Percentiles rank a stretch among this genome's conserved stretches.
Evolutionary conservation across 2,888 invertebrate species (phyloP).

Genomic region (Schizaphis graminum): DNA sequence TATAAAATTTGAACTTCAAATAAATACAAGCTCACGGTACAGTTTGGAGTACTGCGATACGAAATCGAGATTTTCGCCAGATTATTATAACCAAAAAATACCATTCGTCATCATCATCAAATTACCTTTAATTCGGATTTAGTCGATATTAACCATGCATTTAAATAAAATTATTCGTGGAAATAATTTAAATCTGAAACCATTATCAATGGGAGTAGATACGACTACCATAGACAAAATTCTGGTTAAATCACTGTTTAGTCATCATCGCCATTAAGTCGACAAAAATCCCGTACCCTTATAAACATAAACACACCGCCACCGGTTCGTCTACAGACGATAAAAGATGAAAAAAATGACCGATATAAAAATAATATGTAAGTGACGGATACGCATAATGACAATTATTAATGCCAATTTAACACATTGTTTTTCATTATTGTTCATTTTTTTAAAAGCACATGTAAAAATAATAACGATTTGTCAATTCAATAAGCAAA

Average conservation of each 20-base stretch:
- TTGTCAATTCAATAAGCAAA: constrained; percentile 17
- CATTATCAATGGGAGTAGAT: neutral
- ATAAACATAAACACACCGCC: neutral
- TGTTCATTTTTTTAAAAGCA: neutral
- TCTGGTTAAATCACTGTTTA: neutral
- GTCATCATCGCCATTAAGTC: neutral
- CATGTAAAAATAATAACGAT: constrained; percentile 33
- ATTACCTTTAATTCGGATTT: neutral
- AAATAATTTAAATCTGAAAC: neutral
- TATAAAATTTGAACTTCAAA: neutral
- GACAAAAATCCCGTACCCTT: neutral
- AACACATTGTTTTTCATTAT: neutral
- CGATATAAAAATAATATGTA: neutral
- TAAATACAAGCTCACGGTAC: neutral
- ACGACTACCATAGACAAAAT: neutral
- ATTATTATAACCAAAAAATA: neutral
- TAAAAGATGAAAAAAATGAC: neutral
- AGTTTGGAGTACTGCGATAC: neutral
- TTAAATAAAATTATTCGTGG: neutral
- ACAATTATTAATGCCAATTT: constrained; percentile 17
- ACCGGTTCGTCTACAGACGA: neutral
- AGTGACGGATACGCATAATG: neutral
- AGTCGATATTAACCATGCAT: neutral
- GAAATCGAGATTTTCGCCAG: neutral
- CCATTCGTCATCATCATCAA: neutral